Conservation (phyloP, 1,140 invertebrate genomes). For the Hetaerina americana region DNA sequence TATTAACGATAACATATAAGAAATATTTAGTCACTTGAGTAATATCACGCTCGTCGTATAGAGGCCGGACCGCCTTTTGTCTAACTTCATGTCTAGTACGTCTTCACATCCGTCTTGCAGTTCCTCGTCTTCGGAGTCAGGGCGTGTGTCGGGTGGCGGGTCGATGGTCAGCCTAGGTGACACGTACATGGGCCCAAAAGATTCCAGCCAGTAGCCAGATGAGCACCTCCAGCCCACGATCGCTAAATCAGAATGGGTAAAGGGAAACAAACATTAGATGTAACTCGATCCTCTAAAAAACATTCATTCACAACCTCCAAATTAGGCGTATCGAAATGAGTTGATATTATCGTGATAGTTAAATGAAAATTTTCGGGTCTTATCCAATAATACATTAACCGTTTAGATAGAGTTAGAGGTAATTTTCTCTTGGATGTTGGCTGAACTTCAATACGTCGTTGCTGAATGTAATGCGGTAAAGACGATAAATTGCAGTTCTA, state of each 20-base stretch:
- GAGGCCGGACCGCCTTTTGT: background rate
- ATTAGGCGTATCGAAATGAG: no score
- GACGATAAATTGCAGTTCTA: no score
- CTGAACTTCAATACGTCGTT: no score
- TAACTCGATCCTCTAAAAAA: no score
- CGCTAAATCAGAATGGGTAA: background rate
- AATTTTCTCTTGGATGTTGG: no score
- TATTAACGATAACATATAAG: no score
- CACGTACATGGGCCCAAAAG: background rate
- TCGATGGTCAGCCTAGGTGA: background rate
- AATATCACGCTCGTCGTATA: background rate
- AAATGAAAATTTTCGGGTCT: no score
- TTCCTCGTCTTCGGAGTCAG: background rate
- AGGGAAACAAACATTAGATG: background rate
- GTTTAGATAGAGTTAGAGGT: no score
- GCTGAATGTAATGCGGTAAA: no score
- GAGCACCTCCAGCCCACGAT: background rate
- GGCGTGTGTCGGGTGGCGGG: background rate
- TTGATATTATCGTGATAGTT: no score
- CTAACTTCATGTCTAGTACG: background rate
- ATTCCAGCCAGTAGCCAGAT: background rate
- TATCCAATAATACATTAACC: no score
- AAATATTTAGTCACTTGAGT: background rate
- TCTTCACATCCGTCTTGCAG: background rate
- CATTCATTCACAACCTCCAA: no score